A percentile compares a stretch with the other conserved stretches of the same genome.
phyloP scores from a whole-genome alignment of 2,888 invertebrate genomes.

The Hetaerina titia region DNA sequence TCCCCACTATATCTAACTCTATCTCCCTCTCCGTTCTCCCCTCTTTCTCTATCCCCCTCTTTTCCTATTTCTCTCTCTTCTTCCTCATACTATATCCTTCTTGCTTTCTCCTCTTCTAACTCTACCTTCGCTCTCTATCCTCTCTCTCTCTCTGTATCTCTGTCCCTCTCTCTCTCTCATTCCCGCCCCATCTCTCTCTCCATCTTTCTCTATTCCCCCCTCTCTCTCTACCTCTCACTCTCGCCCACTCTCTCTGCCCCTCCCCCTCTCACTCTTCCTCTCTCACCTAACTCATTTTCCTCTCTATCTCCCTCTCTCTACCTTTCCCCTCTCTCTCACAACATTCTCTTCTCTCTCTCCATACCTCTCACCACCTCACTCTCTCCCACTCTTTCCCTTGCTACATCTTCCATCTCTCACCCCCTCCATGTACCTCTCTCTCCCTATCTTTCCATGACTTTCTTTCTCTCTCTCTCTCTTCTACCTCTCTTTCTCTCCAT shows the following conservation, averaged over 20 bases:
- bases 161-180: no score
- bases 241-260: neutral
- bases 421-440: neutral
- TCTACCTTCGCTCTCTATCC: neutral
- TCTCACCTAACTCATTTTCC: neutral
- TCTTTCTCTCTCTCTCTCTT: neutral
- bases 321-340: neutral
- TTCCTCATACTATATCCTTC: neutral
- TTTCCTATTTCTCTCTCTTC: no score
- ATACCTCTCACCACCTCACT: no score
- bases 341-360: neutral
- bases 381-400: neutral
- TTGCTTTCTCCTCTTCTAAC: neutral
- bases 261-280: neutral
- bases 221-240: neutral
- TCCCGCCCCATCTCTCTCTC: neutral
- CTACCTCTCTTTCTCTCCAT: neutral
- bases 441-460: neutral
- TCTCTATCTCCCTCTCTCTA: neutral
- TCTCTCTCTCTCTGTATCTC: neutral
- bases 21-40: neutral
- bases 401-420: neutral
- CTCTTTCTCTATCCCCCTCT: no score
- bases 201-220: neutral
- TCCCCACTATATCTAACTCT: no score